Evolutionary conservation across 2,113 vertebrate species (phyloP), one percentile per base, ranked within the genome.

Genomic region (Solea solea): DNA sequence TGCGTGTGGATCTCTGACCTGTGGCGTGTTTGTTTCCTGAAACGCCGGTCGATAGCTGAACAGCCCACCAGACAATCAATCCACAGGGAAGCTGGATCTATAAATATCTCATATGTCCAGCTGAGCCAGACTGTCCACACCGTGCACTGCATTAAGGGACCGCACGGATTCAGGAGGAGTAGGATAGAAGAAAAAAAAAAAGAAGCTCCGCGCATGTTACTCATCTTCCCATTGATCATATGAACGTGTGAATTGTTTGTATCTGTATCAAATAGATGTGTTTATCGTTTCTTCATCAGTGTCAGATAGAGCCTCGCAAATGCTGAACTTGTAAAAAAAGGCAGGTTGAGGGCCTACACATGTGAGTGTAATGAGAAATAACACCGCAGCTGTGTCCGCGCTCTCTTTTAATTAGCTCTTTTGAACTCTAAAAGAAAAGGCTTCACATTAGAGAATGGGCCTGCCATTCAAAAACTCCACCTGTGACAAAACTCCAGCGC

Each of bases 41-140:
- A 84, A 87, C 64, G 50, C 8, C 1, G 80, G 86, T 92, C 89
- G 71, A 91, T 91, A 90, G 52, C 76, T 21, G 69, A 69, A 66
- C 79, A 79, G 60, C 81, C 75, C 78, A 81, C 57, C 76, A 80
- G 85, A 87, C 80, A 65, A 90, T 86, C 79, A 80, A 90, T 88
- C 85, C 75, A 60, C 64, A 34, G 88, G 59, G 76, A 80, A 60
- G 44, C 63, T 34, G 45, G 69, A 88, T 90, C 85, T 74, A 85
- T 90, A 86, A 84, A 85, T 89, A 87, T 88, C 81, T 80, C 81
- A 80, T 86, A 79, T 80, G 83, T 86, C 76, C 80, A 81, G 74
- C 78, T 82, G 72, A 86, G 72, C 62, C 81, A 67, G 74, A 80
- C 77, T 65, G 61, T 64, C 66, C 62, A 1, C 49, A 41, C 60